Conservation (phyloP, 2,797 vertebrate genomes). For the Protosalanx chinensis region DNA sequence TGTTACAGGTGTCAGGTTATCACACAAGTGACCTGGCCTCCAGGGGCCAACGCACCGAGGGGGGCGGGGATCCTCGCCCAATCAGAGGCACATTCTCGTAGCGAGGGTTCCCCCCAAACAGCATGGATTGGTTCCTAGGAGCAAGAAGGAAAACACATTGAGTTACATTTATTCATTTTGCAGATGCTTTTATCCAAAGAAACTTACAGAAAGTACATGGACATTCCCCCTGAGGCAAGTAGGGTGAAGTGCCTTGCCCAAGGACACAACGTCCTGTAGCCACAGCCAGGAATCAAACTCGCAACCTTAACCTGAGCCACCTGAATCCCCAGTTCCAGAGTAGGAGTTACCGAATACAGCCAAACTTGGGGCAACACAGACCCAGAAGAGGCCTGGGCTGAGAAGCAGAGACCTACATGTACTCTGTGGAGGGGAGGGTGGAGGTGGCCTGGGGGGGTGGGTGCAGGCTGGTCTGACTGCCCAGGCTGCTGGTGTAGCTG, state of each 20-base stretch:
- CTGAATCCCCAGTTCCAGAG: too few relatives aligned
- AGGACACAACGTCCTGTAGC: too few relatives aligned
- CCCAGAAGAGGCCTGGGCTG: background rate
- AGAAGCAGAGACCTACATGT: slow-evolving; percentile 79
- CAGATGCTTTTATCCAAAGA: too few relatives aligned
- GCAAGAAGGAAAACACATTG: background rate
- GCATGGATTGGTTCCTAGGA: slow-evolving; percentile 90
- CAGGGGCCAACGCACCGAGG: slow-evolving; percentile 82
- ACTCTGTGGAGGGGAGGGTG: slow-evolving; percentile 84
- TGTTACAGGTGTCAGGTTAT: slow-evolving; percentile 39
- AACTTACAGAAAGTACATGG: too few relatives aligned
- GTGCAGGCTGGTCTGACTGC: slow-evolving; percentile 88
- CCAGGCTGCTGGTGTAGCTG: slow-evolving; percentile 90
- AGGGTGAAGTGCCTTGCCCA: too few relatives aligned
- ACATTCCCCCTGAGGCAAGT: too few relatives aligned
- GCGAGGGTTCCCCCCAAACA: slow-evolving; percentile 91
- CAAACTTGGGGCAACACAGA: background rate
- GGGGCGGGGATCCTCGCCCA: slow-evolving; percentile 91
- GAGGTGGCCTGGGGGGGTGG: slow-evolving; percentile 79
- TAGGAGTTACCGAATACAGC: background rate
- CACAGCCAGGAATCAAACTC: too few relatives aligned
- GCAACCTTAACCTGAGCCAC: too few relatives aligned
- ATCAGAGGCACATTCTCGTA: slow-evolving; percentile 96
- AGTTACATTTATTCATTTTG: too few relatives aligned
- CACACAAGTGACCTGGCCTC: slow-evolving; percentile 56